Evolutionary conservation across 2,888 invertebrate species (phyloP), one percentile per base, ranked within the genome.

Genomic region (Callosobruchus maculatus): DNA sequence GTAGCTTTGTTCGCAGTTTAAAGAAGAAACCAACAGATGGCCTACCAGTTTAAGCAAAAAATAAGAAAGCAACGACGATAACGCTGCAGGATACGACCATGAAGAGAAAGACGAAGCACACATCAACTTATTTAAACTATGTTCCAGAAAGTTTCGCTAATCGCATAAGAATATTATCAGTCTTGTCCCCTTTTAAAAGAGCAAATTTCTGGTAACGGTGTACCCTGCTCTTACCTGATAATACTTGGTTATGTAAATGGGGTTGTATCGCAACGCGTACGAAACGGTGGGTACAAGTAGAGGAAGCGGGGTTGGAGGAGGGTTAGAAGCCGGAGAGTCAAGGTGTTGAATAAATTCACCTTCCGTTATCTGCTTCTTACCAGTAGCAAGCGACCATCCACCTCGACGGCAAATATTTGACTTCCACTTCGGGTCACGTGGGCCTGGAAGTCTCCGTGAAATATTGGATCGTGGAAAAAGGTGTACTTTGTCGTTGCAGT

Each of bases 191-290:
- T 49, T 49, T 49, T 13, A 49, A 49, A 49, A 49, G 13, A 49
- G 49, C 18, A 49, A 49, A 49, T 49, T 49, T 18, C 4, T 49
- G 1, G 49, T 18, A 18, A 18, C 49, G 13, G 49, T 13, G 49
- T 49, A 18, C 49, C 18, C 49, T 49, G 49, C 49, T 49, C 18
- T 18, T 13, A 49, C 49, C 49, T 49, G 84, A 84, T 85, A 84
- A 84, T 84, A 82, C 83, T 84, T 84, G 83, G 83, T 84, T 84
- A 85, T 85, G 85, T 83, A 84, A 85, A 85, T 84, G 83, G 82
- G 81, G 84, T 5, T 49, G 49, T 49, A 49, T 49, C 49, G 49
- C 49, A 49, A 49, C 4, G 49, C 13, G 49, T 49, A 18, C 49
- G 49, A 49, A 18, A 18, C 13, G 49, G 49, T 49, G 18, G 13